Percentiles rank a stretch among this genome's conserved stretches.
Evolutionary conservation across 2,888 invertebrate genomes (phyloP).

Genomic region (Ariolimax columbianus): DNA sequence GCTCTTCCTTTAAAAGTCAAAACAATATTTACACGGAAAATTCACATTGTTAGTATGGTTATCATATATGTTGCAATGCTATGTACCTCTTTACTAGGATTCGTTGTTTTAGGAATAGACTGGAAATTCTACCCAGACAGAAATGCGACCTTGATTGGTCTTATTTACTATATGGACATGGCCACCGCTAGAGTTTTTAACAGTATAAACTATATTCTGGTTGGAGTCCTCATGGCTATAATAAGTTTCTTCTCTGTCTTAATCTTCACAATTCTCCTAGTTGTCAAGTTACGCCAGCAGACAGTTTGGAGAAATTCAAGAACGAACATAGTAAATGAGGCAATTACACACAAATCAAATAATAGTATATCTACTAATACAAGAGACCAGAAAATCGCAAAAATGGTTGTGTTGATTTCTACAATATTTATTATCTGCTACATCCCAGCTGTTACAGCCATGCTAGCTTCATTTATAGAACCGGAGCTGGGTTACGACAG

Average conservation of each 20-base stretch:
- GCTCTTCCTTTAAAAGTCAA: too few species aligned
- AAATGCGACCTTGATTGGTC: not conserved
- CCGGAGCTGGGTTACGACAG: not conserved
- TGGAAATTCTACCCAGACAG: conserved; percentile 9
- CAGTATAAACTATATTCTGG: not conserved
- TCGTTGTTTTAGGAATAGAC: not conserved
- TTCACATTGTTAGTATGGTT: not conserved
- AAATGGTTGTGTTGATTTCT: conserved; percentile 19
- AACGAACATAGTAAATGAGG: not conserved
- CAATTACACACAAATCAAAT: not conserved
- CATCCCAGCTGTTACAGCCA: not conserved
- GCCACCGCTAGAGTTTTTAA: not conserved
- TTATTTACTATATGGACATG: not conserved
- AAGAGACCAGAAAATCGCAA: not conserved
- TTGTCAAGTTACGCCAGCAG: not conserved
- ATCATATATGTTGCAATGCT: not conserved
- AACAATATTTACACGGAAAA: not conserved
- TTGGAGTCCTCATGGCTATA: not conserved
- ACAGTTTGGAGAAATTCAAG: not conserved
- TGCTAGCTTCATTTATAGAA: not conserved
- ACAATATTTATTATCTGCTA: conserved; percentile 10
- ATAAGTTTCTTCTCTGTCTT: not conserved
- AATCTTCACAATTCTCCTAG: not conserved
- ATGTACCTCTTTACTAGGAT: not conserved
- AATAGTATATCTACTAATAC: not conserved